A percentile compares a stretch with the other conserved stretches of the same genome.
phyloP scores from a whole-genome alignment of 2,113 vertebrate genomes.

The Pleuronectes platessa region DNA sequence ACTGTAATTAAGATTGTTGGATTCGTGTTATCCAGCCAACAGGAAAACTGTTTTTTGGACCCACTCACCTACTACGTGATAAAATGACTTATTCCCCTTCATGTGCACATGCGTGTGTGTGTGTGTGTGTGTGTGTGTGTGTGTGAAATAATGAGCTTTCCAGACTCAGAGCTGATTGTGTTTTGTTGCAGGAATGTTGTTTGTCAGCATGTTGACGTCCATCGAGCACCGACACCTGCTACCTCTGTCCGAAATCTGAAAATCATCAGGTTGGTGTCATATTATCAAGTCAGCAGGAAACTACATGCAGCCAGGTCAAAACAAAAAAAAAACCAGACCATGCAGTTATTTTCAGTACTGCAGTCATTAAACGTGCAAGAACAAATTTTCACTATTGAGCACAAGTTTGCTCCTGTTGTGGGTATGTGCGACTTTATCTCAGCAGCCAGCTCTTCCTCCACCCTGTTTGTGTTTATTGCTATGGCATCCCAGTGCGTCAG shows the following conservation, averaged over 20 bases:
- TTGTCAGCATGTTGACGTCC: slow-evolving; percentile 41
- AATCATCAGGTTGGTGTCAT: not conserved
- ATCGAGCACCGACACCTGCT: slow-evolving; percentile 28
- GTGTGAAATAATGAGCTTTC: slow-evolving; percentile 39
- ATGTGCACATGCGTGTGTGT: not conserved
- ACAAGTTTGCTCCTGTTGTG: not conserved
- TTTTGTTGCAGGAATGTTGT: slow-evolving; percentile 42
- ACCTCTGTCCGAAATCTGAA: not conserved
- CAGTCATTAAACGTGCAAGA: too few species aligned
- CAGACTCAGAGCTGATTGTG: slow-evolving; percentile 58
- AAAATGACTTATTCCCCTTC: slow-evolving; percentile 7
- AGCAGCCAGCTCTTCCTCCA: slow-evolving; percentile 23
- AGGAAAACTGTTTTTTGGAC: slow-evolving; percentile 38
- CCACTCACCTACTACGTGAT: slow-evolving; percentile 47
- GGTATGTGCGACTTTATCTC: slow-evolving; percentile 27
- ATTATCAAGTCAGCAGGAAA: not conserved
- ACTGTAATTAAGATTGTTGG: slow-evolving; percentile 16
- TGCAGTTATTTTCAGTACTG: too few species aligned
- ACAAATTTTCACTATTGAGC: not conserved
- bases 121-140: not conserved
- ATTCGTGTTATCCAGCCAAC: slow-evolving; percentile 11
- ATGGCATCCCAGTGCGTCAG: not conserved
- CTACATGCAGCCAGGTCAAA: not conserved
- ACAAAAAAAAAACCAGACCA: too few species aligned
- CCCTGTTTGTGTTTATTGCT: slow-evolving; percentile 31